A percentile compares a stretch with the other conserved stretches of the same genome.
Conservation (phyloP, 2,113 vertebrate species). For the Hypocryptadius cinnamomeus region DNA sequence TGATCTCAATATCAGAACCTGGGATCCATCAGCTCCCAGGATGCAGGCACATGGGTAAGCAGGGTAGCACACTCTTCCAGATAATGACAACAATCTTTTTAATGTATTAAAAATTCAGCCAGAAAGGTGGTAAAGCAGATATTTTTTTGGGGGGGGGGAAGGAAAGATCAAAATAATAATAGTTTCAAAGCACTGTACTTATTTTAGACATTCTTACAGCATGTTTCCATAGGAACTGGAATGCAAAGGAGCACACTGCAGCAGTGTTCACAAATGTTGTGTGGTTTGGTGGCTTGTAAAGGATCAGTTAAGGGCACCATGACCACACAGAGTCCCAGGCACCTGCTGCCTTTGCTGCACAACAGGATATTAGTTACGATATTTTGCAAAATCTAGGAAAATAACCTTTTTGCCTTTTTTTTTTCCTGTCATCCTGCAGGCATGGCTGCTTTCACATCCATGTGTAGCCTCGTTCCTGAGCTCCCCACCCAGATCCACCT, state of each 20-base stretch:
- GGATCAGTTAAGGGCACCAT: background rate
- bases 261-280: background rate
- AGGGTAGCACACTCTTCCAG: background rate
- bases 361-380: background rate
- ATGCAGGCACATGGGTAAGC: background rate
- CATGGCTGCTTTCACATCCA: background rate
- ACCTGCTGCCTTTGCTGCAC: background rate
- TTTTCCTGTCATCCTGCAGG: background rate
- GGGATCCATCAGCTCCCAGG: background rate
- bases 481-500: background rate
- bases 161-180: slow-evolving; percentile 40
- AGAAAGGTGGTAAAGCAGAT: background rate
- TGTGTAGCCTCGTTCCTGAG: background rate
- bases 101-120: background rate
- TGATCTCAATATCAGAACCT: background rate
- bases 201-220: slow-evolving; percentile 47
- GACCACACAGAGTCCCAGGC: background rate
- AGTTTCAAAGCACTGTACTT: slow-evolving; percentile 39
- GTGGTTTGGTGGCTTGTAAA: background rate
- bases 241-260: slow-evolving; percentile 9
- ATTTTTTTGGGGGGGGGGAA: background rate
- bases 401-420: background rate
- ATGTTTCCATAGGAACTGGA: slow-evolving; percentile 61
- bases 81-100: background rate
- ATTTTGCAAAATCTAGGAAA: background rate